Conservation (phyloP, 1,140 invertebrate genomes). For the Lasaia peninsularis region DNA sequence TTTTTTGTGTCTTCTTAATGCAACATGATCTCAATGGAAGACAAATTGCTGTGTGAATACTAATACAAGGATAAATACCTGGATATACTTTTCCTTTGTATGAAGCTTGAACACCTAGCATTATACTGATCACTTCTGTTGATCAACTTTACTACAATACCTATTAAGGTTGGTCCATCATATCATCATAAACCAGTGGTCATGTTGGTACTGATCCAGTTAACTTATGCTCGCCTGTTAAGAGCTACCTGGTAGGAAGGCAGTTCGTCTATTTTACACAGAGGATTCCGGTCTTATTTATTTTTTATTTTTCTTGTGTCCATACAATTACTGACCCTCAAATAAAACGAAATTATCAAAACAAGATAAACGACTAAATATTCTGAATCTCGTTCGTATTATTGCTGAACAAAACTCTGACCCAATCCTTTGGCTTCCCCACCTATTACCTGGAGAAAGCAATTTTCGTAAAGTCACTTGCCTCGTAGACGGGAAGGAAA, state of each 20-base stretch:
- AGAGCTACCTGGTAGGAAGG: too few relatives aligned
- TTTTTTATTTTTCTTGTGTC: too few relatives aligned
- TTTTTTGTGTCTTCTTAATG: constrained; percentile 24
- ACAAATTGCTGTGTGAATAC: neutral
- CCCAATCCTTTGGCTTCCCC: constrained; percentile 20
- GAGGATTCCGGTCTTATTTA: too few relatives aligned
- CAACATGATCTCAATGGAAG: constrained; percentile 14
- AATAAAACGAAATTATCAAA: neutral
- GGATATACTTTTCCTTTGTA: neutral
- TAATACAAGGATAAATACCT: neutral
- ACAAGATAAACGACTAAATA: constrained; percentile 6
- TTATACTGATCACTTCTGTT: too few relatives aligned
- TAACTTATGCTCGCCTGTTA: too few relatives aligned
- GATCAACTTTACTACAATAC: too few relatives aligned
- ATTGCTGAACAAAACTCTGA: constrained; percentile 16
- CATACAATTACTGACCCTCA: too few relatives aligned
- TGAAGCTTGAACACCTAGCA: too few relatives aligned
- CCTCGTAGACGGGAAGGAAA: constrained; percentile 27
- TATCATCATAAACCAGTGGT: too few relatives aligned
- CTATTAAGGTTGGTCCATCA: too few relatives aligned
- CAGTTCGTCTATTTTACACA: too few relatives aligned
- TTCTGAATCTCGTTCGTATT: neutral
- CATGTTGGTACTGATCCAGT: too few relatives aligned
- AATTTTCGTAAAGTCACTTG: constrained; percentile 44
- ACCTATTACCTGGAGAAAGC: constrained; percentile 49